A percentile compares a stretch with the other conserved stretches of the same genome.
These are phyloP conservation scores for Drosophila tropicalis DNA, from an alignment of 1,140 invertebrate genomes.

Conservation along the genomic window DNA sequence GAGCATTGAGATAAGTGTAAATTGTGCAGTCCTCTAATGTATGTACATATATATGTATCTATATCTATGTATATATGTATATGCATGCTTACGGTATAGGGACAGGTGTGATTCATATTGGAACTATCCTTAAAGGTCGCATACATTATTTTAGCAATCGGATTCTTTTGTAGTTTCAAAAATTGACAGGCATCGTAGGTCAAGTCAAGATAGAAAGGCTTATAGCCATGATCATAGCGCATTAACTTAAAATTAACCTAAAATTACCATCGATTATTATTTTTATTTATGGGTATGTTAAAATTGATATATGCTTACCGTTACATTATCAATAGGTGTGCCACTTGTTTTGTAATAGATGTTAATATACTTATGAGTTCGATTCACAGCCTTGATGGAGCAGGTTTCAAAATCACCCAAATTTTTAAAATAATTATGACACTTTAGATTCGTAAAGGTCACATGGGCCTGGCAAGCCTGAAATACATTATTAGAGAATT, in stretches of 20 bases:
- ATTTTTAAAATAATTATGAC: neutral
- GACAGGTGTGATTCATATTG: conserved; percentile 59
- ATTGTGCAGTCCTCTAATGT: too few species aligned
- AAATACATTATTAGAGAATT: too few species aligned
- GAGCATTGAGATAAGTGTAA: too few species aligned
- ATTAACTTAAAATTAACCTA: conserved; percentile 38
- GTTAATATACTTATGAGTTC: conserved; percentile 52
- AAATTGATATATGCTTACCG: conserved; percentile 19
- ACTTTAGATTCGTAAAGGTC: conserved; percentile 60
- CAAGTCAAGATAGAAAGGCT: conserved; percentile 42
- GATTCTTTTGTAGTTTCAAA: conserved; percentile 24
- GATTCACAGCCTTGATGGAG: conserved; percentile 57
- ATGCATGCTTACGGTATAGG: conserved; percentile 37
- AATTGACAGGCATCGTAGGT: conserved; percentile 43
- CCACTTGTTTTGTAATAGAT: conserved; percentile 11
- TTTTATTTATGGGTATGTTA: neutral
- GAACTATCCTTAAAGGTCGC: conserved; percentile 11
- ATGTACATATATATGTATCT: neutral
- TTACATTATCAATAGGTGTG: conserved; percentile 27
- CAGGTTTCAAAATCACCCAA: conserved; percentile 24
- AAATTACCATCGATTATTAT: too few species aligned
- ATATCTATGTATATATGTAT: neutral
- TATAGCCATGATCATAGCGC: conserved; percentile 48
- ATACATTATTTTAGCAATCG: conserved; percentile 25
- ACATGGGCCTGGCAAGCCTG: conserved; percentile 28